Percentiles rank a stretch among this genome's conserved stretches.
These are phyloP conservation scores for Sthenelais limicola DNA, from an alignment of 2,888 invertebrate species.

Conservation along the genomic window DNA sequence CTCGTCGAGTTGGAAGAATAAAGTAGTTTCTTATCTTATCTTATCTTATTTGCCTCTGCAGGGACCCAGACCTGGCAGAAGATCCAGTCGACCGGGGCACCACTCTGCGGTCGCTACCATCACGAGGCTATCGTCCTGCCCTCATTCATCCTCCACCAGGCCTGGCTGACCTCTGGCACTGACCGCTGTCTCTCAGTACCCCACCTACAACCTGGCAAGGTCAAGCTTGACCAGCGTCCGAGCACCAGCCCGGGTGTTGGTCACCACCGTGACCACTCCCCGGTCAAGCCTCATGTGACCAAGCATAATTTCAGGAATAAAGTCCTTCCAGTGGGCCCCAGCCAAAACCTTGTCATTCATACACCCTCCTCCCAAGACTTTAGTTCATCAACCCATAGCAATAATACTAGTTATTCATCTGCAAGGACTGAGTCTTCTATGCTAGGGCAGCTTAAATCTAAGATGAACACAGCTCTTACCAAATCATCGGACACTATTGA, in stretches of 20 bases:
- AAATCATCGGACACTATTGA: no score
- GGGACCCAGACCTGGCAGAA: conserved; percentile 40
- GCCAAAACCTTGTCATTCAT: neutral
- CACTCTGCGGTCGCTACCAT: neutral
- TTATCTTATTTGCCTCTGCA: neutral
- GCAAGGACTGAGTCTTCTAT: no score
- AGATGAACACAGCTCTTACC: no score
- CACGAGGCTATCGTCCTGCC: conserved; percentile 29
- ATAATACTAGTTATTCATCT: no score
- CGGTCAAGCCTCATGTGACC: neutral
- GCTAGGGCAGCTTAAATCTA: no score
- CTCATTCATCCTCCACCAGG: conserved; percentile 16
- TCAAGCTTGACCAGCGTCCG: neutral
- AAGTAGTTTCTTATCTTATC: neutral
- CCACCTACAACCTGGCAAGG: neutral
- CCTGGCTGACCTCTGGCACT: conserved; percentile 3
- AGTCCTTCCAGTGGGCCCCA: neutral
- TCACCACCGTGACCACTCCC: neutral
- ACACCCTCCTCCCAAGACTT: no score
- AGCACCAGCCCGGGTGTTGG: conserved; percentile 9
- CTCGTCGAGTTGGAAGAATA: neutral
- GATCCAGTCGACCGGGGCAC: neutral
- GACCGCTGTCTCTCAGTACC: conserved; percentile 27
- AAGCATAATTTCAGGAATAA: conserved; percentile 29
- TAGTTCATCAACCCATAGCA: no score